Evolutionary conservation across 2,113 vertebrate genomes (phyloP), one percentile per base, ranked within the genome.

Genomic region (Astur gentilis): DNA sequence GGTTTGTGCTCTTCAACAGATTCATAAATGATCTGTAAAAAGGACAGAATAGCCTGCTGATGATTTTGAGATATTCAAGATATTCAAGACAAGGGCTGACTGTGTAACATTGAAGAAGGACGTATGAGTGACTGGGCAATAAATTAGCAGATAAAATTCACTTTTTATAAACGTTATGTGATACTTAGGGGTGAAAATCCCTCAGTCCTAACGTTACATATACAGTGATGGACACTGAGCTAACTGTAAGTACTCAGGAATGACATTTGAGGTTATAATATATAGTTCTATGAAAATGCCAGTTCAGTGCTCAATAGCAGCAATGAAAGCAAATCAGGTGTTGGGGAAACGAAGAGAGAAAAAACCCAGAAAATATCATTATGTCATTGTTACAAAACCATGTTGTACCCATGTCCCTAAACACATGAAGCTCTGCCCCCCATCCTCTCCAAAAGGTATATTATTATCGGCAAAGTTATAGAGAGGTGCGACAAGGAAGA

Each of bases 101-200:
- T 94, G 49, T 45, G 38, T 92, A 90, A 87, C 65, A 66, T 73
- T 93, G 87, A 89, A 89, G 76, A 95, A 97, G 61, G 89, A 82
- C 61, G 2, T 55, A 60, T 52, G 69, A 95, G 55, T 84, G 58
- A 93, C 57, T 87, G 38, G 57, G 44, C 81, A 93, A 71, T 89
- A 82, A 89, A 75, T 92, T 81, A 93, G 42, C n/a, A 54, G 69
- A 82, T 62, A 18, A 81, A 92, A 89, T 81, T 72, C 42, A 75
- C 26, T 75, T 94, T 89, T 89, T 70, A 31, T 78, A 80, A 78
- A 31, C 0, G 0, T 71, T 87, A 42, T 27, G 9, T 65, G 42
- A 84, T 93, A 73, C 23, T 71, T 67, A 87, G 6, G 11, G 29
- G 17, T 81, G 49, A 83, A 67, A 87, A 84, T 4, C 0, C 7